These are phyloP conservation scores for Apoda limacodes DNA, from an alignment of 2,888 invertebrate species.

Conservation along the genomic window DNA sequence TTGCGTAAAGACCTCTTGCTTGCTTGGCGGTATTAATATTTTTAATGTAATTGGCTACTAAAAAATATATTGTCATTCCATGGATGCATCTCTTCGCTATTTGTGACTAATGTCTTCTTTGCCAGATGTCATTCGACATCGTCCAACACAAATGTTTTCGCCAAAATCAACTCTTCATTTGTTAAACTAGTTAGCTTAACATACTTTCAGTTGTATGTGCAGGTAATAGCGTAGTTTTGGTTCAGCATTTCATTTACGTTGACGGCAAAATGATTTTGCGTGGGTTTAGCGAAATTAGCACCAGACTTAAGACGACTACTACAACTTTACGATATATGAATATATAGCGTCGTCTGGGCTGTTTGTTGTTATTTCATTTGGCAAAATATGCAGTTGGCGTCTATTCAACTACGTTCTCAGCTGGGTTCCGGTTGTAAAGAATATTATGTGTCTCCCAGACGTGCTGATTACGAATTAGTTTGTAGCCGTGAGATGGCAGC, in stretches of 20 bases:
- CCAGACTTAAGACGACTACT: constrained; percentile 27
- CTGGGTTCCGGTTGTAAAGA: too few species aligned
- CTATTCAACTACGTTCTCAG: constrained; percentile 35
- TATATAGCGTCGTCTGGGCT: constrained; percentile 44
- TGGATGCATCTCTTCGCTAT: constrained; percentile 20
- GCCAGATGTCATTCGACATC: constrained; percentile 21
- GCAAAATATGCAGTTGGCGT: constrained; percentile 58
- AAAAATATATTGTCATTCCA: constrained; percentile 13
- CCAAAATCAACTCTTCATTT: too few species aligned
- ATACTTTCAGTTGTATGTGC: constrained; percentile 5
- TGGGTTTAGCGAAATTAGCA: constrained; percentile 21
- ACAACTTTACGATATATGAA: constrained; percentile 24
- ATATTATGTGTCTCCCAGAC: too few species aligned
- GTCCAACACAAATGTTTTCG: constrained; percentile 18
- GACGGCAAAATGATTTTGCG: constrained; percentile 13
- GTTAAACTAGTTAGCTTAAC: constrained; percentile 4
- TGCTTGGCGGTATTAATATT: constrained; percentile 18
- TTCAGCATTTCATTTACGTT: constrained; percentile 5
- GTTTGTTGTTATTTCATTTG: constrained; percentile 47
- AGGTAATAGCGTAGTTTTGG: constrained; percentile 2
- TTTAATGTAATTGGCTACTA: neutral
- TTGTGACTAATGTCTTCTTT: constrained; percentile 25
- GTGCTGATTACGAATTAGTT: too few species aligned
- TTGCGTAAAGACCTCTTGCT: too few species aligned
- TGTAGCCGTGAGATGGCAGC: too few species aligned